Base-by-base conservation (phyloP, 2,113 vertebrate genomes). In the Grallaria varia region DNA sequence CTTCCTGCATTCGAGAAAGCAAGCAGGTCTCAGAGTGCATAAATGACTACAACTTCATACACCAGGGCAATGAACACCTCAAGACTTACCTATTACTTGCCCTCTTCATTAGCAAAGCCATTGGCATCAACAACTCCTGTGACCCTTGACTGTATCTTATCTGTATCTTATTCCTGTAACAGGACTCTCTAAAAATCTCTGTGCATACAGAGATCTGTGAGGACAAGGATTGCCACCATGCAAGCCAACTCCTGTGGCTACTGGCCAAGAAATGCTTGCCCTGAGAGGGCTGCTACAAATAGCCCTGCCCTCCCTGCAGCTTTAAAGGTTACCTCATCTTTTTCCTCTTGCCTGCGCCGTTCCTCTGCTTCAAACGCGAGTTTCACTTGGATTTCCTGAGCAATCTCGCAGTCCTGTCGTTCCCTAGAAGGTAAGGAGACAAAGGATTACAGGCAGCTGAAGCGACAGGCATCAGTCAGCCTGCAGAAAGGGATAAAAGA, bases 311-410 rank as follows among this genome's bases (percentile, higher is more conserved):
- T 27, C 55, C 39, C 47, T 72, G 20, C 30, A 42, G 42, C 68
- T 73, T 33, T 6, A 7, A 33, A 59, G 50, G 47, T 64, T 97
- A 99, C 99, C 98, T 99, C 99, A 28, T 99, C 99, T 59, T 99
- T 99, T 93, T 99, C 98, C 95, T 99, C 99, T 94, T 99, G 99
- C 76, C 97, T 97, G 45, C 98, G 98, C 58, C 98, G 98, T 64
- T 97, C 98, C 89, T 99, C 98, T 0, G 98, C 99, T 97, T 99
- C 99, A 94, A 99, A 98, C 10, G 98, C 98, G 89, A 99, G 98
- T 95, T 99, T 98, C 95, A 99, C 99, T 96, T 99, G 99, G 97
- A 99, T 99, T 98, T 98, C 99, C 94, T 99, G 98, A 94, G 99
- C 99, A 4, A 99, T 99, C 97, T 99, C 99, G 2, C 97, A 98